Evolutionary conservation across 2,888 invertebrate genomes (phyloP).

Genomic region (Eueremaeus valkanovi): DNA sequence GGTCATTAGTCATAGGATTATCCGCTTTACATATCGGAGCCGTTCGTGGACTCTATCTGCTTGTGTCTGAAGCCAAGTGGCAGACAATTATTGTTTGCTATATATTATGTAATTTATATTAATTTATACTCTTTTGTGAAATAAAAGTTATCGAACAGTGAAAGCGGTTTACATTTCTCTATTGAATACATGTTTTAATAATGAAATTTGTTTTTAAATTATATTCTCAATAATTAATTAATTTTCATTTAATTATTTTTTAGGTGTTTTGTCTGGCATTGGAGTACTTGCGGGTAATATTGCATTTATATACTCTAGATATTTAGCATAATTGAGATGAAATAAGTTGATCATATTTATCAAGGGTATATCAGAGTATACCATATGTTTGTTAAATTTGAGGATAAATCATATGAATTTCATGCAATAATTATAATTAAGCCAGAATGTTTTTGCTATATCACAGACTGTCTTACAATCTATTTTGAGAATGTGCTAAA

Average conservation of each 20-base stretch:
- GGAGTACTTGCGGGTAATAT: constrained; percentile 27
- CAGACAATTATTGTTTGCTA: constrained; percentile 1
- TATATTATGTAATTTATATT: neutral
- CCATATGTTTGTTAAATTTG: too few species aligned
- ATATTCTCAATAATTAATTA: neutral
- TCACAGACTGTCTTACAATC: too few species aligned
- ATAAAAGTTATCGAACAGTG: neutral
- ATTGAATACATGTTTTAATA: neutral
- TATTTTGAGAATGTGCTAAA: too few species aligned
- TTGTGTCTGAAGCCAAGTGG: neutral
- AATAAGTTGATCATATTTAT: too few species aligned
- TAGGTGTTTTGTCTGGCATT: constrained; percentile 9
- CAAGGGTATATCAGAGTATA: too few species aligned
- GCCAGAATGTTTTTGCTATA: too few species aligned
- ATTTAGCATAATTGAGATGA: too few species aligned
- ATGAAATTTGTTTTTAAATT: neutral
- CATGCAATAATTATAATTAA: too few species aligned
- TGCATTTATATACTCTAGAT: neutral
- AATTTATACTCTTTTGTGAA: neutral
- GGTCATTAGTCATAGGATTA: neutral
- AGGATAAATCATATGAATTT: neutral
- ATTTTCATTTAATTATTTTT: neutral
- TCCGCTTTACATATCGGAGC: neutral
- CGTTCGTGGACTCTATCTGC: neutral
- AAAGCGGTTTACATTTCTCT: neutral